A percentile compares a stretch with the other conserved stretches of the same genome.
phyloP scores from a whole-genome alignment of 2,888 invertebrate genomes.

The Volucella inflata region DNA sequence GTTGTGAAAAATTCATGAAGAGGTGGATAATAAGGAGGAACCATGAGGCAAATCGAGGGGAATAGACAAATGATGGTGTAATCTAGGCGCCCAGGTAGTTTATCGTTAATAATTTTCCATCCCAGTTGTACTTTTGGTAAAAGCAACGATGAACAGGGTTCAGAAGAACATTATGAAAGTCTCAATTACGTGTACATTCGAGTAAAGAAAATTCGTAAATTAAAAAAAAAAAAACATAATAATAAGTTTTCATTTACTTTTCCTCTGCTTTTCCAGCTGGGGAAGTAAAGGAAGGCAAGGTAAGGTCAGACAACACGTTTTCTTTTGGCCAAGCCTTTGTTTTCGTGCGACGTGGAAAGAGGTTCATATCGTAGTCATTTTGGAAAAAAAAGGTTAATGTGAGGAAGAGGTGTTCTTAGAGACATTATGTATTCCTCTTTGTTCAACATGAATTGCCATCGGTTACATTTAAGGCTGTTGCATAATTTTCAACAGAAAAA shows the following conservation, averaged over 20 bases:
- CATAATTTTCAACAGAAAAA: slow-evolving; percentile 15
- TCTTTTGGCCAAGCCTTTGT: neutral
- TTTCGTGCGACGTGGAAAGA: neutral
- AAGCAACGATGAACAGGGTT: neutral
- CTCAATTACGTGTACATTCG: slow-evolving; percentile 35
- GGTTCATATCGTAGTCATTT: too few species aligned
- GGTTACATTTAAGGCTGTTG: slow-evolving; percentile 7
- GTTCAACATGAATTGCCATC: slow-evolving; percentile 4
- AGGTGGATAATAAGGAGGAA: neutral
- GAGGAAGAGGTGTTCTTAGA: slow-evolving; percentile 5
- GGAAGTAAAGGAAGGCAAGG: neutral
- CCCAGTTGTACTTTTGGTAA: neutral
- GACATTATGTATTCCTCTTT: slow-evolving; percentile 2
- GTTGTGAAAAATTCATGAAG: slow-evolving; percentile 10
- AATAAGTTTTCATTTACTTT: neutral
- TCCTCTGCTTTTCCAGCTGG: neutral
- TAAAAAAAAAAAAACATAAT: neutral
- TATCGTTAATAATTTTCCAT: slow-evolving; percentile 9
- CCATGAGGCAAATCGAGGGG: neutral
- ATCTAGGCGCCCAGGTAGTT: slow-evolving; percentile 43
- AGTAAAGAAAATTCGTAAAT: slow-evolving; percentile 18
- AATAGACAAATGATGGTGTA: slow-evolving; percentile 29
- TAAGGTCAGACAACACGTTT: neutral
- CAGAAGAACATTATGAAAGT: neutral
- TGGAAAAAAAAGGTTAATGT: neutral